phyloP scores from a whole-genome alignment of 2,797 vertebrate species.

The Hozukius guyotensis region DNA sequence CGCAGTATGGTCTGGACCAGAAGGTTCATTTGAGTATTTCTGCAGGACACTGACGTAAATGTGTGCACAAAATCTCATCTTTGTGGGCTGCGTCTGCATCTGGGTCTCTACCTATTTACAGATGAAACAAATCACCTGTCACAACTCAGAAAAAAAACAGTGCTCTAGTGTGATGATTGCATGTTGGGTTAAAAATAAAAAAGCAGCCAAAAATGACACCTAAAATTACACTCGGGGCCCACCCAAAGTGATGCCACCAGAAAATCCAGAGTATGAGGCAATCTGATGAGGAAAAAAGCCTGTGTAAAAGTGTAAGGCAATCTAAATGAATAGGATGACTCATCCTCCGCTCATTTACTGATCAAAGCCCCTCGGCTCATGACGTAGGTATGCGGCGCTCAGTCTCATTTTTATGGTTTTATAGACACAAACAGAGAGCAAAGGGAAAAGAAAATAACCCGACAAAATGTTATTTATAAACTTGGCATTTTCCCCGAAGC shows the following conservation, averaged over 20 bases:
- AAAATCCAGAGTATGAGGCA: constrained; percentile 36
- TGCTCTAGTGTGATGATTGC: background rate
- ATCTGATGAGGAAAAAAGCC: constrained; percentile 48
- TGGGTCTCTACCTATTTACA: constrained; percentile 28
- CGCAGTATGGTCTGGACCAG: constrained; percentile 28
- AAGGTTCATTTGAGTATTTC: constrained; percentile 58
- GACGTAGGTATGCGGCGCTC: constrained; percentile 50
- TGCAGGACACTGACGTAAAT: constrained; percentile 49
- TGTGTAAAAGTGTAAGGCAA: constrained; percentile 42
- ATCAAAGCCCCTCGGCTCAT: constrained; percentile 64
- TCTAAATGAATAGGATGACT: constrained; percentile 66
- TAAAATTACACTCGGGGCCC: constrained; percentile 10
- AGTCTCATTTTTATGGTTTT: constrained; percentile 51
- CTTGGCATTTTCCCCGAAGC: constrained; percentile 49
- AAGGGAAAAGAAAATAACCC: background rate
- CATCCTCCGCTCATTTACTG: constrained; percentile 61
- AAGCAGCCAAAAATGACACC: background rate
- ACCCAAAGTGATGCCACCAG: constrained; percentile 13
- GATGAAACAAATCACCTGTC: constrained; percentile 41
- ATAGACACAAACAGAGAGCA: constrained; percentile 43
- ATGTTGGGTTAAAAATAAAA: constrained; percentile 12
- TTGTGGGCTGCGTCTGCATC: background rate
- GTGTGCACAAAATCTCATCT: constrained; percentile 29
- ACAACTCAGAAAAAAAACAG: background rate
- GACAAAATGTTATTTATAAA: constrained; percentile 66